These are phyloP conservation scores for Liopterus haemorrhoidalis DNA, from an alignment of 2,888 invertebrate genomes.

Conservation along the genomic window DNA sequence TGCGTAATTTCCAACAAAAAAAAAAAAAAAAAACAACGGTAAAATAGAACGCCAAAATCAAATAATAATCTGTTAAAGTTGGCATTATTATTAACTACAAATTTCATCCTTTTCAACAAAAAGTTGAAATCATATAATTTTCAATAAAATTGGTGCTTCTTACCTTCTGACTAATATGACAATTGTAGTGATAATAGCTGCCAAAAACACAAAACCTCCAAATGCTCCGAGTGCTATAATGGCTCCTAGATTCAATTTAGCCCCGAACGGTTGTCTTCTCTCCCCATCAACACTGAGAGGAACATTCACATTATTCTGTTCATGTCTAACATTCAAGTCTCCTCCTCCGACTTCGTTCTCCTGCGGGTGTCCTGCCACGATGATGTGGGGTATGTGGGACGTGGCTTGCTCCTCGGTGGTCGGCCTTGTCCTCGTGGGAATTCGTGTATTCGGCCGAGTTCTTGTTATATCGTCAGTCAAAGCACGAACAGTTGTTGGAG, in stretches of 20 bases:
- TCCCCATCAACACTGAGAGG: slow-evolving; percentile 61
- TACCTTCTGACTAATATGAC: slow-evolving; percentile 85
- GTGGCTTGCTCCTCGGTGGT: slow-evolving; percentile 46
- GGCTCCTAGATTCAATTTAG: slow-evolving; percentile 75
- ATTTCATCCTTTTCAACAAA: no score
- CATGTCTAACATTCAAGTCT: slow-evolving; percentile 50
- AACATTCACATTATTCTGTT: slow-evolving; percentile 62
- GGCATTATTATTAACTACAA: no score
- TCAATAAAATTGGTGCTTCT: no score
- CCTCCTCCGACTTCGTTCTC: slow-evolving; percentile 66
- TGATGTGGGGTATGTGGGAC: slow-evolving; percentile 47
- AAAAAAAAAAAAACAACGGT: background rate
- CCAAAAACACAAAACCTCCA: slow-evolving; percentile 84
- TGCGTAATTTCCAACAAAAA: background rate
- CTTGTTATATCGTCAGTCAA: slow-evolving; percentile 41
- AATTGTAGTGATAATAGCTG: slow-evolving; percentile 82
- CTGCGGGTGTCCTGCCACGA: slow-evolving; percentile 32
- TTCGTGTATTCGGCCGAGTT: slow-evolving; percentile 36
- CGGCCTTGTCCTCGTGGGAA: slow-evolving; percentile 37
- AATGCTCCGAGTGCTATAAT: slow-evolving; percentile 85
- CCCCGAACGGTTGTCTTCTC: slow-evolving; percentile 54
- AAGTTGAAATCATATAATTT: no score
- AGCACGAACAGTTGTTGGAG: slow-evolving; percentile 43
- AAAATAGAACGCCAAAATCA: background rate
- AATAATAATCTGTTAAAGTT: background rate